phyloP scores from a whole-genome alignment of 92 coral and sea anemone genomes.

The Porites divaricata region DNA sequence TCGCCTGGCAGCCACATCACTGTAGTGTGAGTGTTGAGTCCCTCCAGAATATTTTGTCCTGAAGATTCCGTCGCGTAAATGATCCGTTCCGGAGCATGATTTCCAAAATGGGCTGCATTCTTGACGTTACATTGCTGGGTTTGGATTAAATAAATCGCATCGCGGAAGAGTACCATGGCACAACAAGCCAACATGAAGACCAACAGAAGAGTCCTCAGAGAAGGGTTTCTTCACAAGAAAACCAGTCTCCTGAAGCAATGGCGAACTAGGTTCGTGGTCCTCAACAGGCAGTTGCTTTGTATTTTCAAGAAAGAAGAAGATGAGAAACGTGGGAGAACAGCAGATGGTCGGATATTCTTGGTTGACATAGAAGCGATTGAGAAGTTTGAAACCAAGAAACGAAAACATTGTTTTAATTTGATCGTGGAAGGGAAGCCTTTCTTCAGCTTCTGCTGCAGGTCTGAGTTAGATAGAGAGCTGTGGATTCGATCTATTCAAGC shows the following conservation, averaged over 20 bases:
- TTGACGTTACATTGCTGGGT: constrained; percentile 20
- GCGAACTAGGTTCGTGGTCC: constrained; percentile 85
- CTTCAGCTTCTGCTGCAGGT: constrained; percentile 74
- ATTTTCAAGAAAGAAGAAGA: constrained; percentile 94
- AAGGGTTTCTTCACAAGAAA: constrained; percentile 87
- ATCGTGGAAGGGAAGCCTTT: constrained; percentile 84
- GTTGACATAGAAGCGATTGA: constrained; percentile 83
- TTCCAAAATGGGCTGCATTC: constrained; percentile 31
- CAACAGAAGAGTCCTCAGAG: constrained; percentile 68
- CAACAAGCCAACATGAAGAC: constrained; percentile 30
- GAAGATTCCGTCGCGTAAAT: constrained; percentile 2
- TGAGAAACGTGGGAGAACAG: constrained; percentile 78
- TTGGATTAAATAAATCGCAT: constrained; percentile 28
- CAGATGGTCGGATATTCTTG: constrained; percentile 89
- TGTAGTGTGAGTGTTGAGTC: neutral
- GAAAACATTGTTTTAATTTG: constrained; percentile 83
- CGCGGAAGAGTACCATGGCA: constrained; percentile 36
- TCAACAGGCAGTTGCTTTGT: constrained; percentile 87
- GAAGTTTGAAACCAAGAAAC: constrained; percentile 88
- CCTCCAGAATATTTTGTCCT: neutral
- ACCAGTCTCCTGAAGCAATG: constrained; percentile 89
- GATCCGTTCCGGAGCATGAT: constrained; percentile 33
- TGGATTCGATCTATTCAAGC: constrained; percentile 80
- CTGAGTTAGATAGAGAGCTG: constrained; percentile 79
- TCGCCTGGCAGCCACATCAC: too few species aligned